Conservation (phyloP, 2,888 invertebrate genomes). For the Micropterix aruncella region DNA sequence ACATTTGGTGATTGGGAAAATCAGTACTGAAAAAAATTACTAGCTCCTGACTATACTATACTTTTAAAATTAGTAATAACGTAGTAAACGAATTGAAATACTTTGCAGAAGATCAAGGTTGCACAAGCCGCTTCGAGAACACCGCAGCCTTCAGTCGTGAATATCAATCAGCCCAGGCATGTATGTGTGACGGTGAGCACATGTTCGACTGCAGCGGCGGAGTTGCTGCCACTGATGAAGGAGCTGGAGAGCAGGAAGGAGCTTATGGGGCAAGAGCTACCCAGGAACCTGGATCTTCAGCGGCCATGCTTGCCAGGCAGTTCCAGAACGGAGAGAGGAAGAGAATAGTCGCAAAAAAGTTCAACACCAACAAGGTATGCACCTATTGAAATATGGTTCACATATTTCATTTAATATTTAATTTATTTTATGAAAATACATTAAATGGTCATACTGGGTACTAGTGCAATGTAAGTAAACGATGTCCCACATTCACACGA, state of each 20-base stretch:
- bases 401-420: too few species aligned
- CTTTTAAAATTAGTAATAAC: background rate
- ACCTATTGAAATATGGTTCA: too few species aligned
- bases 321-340: slow-evolving; percentile 49
- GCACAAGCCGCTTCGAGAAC: slow-evolving; percentile 85
- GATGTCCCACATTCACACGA: too few species aligned
- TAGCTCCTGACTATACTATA: slow-evolving; percentile 4
- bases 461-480: too few species aligned
- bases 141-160: slow-evolving; percentile 90
- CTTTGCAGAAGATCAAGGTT: slow-evolving; percentile 65
- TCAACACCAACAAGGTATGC: slow-evolving; percentile 39
- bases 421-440: too few species aligned
- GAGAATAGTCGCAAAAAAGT: slow-evolving; percentile 65
- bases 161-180: slow-evolving; percentile 84
- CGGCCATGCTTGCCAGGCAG: slow-evolving; percentile 15
- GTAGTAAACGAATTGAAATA: slow-evolving; percentile 5
- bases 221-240: slow-evolving; percentile 18
- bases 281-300: slow-evolving; percentile 10
- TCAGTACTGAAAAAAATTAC: too few species aligned
- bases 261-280: slow-evolving; percentile 2
- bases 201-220: slow-evolving; percentile 82
- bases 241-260: too few species aligned
- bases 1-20: too few species aligned
- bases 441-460: too few species aligned
- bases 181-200: slow-evolving; percentile 97